A percentile compares a stretch with the other conserved stretches of the same genome.
phyloP scores from a whole-genome alignment of 1,140 invertebrate genomes.

The Drosophila punjabiensis region DNA sequence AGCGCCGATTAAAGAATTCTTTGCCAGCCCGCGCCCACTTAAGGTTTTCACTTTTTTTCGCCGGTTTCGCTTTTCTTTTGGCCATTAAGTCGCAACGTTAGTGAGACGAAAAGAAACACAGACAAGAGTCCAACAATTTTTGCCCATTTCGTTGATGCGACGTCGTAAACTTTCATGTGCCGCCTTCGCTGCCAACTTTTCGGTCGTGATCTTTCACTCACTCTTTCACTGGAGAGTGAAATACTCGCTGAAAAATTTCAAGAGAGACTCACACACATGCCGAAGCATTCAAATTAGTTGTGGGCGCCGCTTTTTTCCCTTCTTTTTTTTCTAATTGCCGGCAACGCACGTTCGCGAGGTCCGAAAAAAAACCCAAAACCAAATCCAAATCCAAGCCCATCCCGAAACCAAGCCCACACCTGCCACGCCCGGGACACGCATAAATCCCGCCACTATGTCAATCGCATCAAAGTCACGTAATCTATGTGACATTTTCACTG shows the following conservation, averaged over 20 bases:
- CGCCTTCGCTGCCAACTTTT: conserved; percentile 75
- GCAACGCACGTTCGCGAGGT: conserved; percentile 59
- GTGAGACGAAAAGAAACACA: conserved; percentile 34
- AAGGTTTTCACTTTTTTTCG: conserved; percentile 66
- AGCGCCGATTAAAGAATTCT: conserved; percentile 52
- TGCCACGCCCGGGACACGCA: conserved; percentile 62
- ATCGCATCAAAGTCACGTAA: conserved; percentile 83
- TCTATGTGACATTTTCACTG: conserved; percentile 83
- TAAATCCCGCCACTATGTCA: conserved; percentile 83
- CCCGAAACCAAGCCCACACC: conserved; percentile 29
- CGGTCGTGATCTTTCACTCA: conserved; percentile 80
- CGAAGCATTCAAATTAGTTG: conserved; percentile 77
- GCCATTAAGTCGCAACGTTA: conserved; percentile 49
- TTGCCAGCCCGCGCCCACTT: conserved; percentile 46
- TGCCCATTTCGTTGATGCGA: conserved; percentile 58
- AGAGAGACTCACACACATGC: conserved; percentile 50
- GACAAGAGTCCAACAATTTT: conserved; percentile 66
- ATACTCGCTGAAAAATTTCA: conserved; percentile 36
- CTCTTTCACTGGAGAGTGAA: conserved; percentile 36
- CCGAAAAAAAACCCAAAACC: conserved; percentile 14
- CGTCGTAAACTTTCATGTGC: conserved; percentile 79
- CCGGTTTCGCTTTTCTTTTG: conserved; percentile 73
- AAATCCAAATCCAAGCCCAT: conserved; percentile 29
- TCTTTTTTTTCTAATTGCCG: conserved; percentile 63
- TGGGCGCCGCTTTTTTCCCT: conserved; percentile 53